Conservation (phyloP, 2,888 invertebrate species). For the Tetramorium bicarinatum region DNA sequence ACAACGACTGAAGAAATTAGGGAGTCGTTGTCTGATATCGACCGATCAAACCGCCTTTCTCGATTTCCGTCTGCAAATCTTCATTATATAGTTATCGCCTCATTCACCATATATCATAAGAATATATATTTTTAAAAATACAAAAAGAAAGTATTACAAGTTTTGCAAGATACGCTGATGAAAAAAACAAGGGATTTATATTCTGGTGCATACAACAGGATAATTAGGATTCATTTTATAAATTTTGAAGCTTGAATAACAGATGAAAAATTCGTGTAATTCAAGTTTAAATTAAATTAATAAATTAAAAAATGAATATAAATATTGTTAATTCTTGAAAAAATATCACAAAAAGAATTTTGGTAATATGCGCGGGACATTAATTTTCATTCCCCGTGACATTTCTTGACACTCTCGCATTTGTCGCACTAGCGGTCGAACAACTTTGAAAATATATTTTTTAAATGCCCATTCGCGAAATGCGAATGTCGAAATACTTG, state of each 20-base stretch:
- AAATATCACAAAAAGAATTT: not conserved
- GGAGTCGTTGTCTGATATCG: constrained; percentile 57
- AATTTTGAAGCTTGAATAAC: not conserved
- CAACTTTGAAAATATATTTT: constrained; percentile 53
- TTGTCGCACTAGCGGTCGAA: not conserved
- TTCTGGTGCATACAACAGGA: not conserved
- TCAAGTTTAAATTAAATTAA: constrained; percentile 1
- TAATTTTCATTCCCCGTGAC: constrained; percentile 16
- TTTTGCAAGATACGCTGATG: not conserved
- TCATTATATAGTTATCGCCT: not conserved
- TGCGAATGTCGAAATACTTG: constrained; percentile 70
- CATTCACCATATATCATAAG: not conserved
- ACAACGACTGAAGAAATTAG: constrained; percentile 68
- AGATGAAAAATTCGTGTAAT: not conserved
- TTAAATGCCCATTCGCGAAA: constrained; percentile 60
- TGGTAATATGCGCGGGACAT: not conserved
- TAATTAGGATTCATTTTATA: not conserved
- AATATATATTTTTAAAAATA: not conserved
- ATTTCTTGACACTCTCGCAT: not conserved
- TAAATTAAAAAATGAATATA: constrained; percentile 1
- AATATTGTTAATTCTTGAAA: not conserved
- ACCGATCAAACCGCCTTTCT: constrained; percentile 51
- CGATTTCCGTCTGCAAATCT: constrained; percentile 32
- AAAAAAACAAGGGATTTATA: not conserved
- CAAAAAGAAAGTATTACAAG: not conserved